Evolutionary conservation across 2,888 invertebrate species (phyloP), one percentile per base, ranked within the genome.

Genomic region (Hydrotaea cyrtoneurina): DNA sequence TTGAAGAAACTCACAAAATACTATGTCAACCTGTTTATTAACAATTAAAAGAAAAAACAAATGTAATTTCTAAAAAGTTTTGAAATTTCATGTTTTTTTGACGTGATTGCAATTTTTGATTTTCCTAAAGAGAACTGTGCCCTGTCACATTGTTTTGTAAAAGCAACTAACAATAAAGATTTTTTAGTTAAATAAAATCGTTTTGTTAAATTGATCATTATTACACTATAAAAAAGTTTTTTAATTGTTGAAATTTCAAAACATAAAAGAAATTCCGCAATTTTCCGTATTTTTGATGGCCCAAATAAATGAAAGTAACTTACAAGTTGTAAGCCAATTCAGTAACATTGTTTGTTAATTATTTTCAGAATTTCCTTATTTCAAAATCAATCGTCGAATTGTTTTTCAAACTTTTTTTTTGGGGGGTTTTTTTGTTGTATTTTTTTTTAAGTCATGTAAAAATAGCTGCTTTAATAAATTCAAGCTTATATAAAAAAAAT

Each of bases 51-150:
- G 15, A 23, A 75, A 75, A 46, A 75, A 75, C 50, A 64, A 19
- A 31, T 62, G 55, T 17, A 46, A 75, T 50, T 62, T 64, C 64
- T 57, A 31, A 62, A 73, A 80, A 77, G 66, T 55, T 46, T 71
- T 83, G 83, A 86, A 80, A 80, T 86, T 79, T 55, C 74, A 85
- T 73, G 83, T 83, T 82, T 62, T 69, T 79, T 55, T 76, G 31
- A 53, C 7, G 19, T 31, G 39, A 8, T 39, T 8, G 39, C 39
- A 39, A 39, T 8, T 39, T 31, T 8, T 11, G 1, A 39, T 19
- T 21, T 3, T 31, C 19, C 2, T 10, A 72, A 53, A 21, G 3
- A 55, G 13, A n/a, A n/a, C n/a, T n/a, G n/a, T n/a, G n/a, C n/a
- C n/a, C n/a, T n/a, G n/a, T n/a, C n/a, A n/a, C n/a, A n/a, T n/a